A percentile compares a stretch with the other conserved stretches of the same genome.
Evolutionary conservation across 2,113 vertebrate species (phyloP).

Genomic region (Coturnix japonica): DNA sequence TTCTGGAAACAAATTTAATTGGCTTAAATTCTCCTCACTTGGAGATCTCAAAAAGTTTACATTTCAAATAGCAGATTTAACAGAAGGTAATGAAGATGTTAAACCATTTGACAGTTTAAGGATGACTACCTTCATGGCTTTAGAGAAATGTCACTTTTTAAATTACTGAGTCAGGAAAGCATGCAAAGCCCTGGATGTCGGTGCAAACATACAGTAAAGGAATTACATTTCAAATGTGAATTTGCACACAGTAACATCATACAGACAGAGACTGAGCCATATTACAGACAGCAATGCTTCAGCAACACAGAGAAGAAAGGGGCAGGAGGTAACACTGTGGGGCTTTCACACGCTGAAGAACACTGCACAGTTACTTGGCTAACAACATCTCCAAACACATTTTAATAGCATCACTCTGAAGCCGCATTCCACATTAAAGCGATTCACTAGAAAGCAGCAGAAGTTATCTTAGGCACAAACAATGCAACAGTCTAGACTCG

Average conservation of each 20-base stretch:
- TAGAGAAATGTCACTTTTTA: background rate
- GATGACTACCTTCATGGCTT: background rate
- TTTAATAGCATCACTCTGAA: background rate
- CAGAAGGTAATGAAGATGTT: background rate
- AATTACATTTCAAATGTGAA: background rate
- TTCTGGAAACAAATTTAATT: background rate
- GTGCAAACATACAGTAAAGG: background rate
- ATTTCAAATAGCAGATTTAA: background rate
- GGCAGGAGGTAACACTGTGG: background rate
- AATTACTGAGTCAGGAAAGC: background rate
- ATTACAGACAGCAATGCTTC: constrained; percentile 5
- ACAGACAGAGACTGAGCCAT: background rate
- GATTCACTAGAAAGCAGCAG: background rate
- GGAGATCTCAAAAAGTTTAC: background rate
- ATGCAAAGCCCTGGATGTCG: background rate
- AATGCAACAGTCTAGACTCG: background rate
- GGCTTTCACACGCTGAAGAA: background rate
- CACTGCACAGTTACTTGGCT: background rate
- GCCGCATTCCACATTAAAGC: constrained; percentile 9
- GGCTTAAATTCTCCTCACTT: background rate
- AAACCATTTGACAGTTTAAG: background rate
- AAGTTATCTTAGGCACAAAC: background rate
- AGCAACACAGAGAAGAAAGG: constrained; percentile 27
- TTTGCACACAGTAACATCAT: background rate
- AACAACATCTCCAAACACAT: background rate